Evolutionary conservation across 2,888 invertebrate species (phyloP).

Genomic region (Mesorhabditis belari): DNA sequence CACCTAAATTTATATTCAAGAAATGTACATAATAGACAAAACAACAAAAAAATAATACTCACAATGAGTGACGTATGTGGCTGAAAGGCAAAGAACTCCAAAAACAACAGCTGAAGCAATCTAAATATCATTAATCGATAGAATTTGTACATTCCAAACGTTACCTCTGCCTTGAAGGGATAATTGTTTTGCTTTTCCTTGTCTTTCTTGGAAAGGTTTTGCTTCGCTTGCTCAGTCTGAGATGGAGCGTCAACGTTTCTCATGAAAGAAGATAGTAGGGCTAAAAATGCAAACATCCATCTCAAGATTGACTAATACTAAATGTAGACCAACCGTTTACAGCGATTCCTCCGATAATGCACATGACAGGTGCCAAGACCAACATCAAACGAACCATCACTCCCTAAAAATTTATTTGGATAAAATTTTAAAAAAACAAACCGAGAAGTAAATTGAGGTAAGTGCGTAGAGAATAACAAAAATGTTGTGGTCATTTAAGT

Average conservation of each 20-base stretch:
- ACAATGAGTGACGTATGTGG: conserved; percentile 88
- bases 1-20: too few species aligned
- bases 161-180: conserved; percentile 72
- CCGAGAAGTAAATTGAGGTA: conserved; percentile 92
- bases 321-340: conserved; percentile 75
- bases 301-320: too few species aligned
- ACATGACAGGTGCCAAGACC: conserved; percentile 95
- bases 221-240: not conserved
- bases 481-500: conserved; percentile 87
- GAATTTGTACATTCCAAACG: not conserved
- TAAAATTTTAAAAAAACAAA: conserved; percentile 10
- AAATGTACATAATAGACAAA: too few species aligned
- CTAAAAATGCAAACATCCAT: conserved; percentile 2
- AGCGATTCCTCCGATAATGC: conserved; percentile 89
- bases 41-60: too few species aligned
- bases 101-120: conserved; percentile 78
- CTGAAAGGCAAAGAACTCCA: conserved; percentile 63
- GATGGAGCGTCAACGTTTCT: not conserved
- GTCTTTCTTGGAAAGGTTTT: conserved; percentile 3
- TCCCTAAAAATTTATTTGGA: conserved; percentile 63
- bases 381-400: conserved; percentile 98
- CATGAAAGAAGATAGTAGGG: not conserved
- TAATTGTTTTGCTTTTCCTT: conserved; percentile 59
- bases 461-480: conserved; percentile 94
- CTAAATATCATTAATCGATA: conserved; percentile 39